These are phyloP conservation scores for Phocoena sinus DNA, from an alignment of 2,113 vertebrate species.

Conservation along the genomic window DNA sequence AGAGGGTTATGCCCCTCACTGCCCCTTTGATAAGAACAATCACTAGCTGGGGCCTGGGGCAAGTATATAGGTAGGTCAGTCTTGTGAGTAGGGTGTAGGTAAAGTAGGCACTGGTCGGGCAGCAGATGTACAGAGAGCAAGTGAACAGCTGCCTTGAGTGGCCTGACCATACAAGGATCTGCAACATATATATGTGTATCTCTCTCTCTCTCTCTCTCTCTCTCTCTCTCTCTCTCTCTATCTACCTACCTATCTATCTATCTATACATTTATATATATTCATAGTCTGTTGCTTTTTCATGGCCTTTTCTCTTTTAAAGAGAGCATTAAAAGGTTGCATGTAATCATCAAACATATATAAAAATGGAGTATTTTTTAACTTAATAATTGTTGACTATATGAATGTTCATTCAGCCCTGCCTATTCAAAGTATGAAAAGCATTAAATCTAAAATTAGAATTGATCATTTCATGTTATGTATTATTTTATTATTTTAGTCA, in stretches of 20 bases:
- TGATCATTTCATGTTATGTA: background rate
- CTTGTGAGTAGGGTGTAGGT: background rate
- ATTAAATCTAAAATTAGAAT: background rate
- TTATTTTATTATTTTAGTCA: background rate
- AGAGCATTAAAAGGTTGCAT: background rate
- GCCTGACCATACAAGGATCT: background rate
- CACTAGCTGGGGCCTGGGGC: background rate
- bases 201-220: no score
- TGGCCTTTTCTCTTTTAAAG: background rate
- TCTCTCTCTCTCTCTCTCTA: fast-evolving
- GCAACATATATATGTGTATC: background rate
- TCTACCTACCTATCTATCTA: background rate
- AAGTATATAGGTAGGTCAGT: background rate
- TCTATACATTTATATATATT: background rate
- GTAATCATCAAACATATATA: background rate
- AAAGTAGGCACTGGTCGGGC: background rate
- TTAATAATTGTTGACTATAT: background rate
- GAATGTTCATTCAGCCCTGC: background rate
- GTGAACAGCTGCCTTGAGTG: background rate
- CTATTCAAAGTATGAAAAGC: background rate
- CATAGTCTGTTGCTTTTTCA: background rate
- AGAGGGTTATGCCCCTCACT: background rate
- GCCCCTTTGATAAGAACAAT: background rate
- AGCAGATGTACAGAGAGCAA: background rate
- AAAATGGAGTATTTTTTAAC: background rate